Base-by-base conservation (phyloP, 1,140 invertebrate species). In the Papilio aristodemus region DNA sequence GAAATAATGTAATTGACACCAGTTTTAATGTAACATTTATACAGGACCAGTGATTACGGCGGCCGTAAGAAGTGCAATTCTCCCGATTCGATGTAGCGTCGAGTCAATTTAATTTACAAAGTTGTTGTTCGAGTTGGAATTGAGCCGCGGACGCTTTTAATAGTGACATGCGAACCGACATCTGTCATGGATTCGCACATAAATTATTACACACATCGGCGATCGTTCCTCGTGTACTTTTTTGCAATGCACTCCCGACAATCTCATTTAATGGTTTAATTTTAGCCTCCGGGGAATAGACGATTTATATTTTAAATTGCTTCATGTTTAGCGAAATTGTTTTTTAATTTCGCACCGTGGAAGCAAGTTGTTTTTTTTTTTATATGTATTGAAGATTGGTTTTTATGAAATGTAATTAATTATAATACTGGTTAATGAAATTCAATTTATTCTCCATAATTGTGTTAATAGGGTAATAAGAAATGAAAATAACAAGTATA, bases 71-170 rank as follows among this genome's bases (percentile, higher is more conserved):
- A 71, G 38, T 58, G 62, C 64, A 71, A 71, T 71, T 66, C 69
- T 59, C 69, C 41, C 62, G 62, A 50, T 71, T 58, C 57, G 62
- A 64, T 70, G 50, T 66, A 58, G 62, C 64, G 36, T 27, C 17
- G 69, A 71, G 62, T 41, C 69, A 66, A 71, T 66, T 71, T 66
- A 71, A 71, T 71, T 71, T 71, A 71, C 62, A 71, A 71, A 66
- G 69, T 71, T 71, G 69, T 70, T 64, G 69, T 25, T 27, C 62
- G 27, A 64, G 38, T 43, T 7, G 17, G 62, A 38, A 64, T 43
- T 64, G 38, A 64, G 62, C 59, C 13, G 37, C 62, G 37, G 60
- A 41, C 38, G 62, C 62, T 64, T 64, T 64, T 64, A 64, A 64
- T 64, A 64, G 62, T 64, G 62, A 64, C 62, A 64, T 64, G 62